Percentiles rank a stretch among this genome's conserved stretches.
These are phyloP conservation scores for Ammodytes dubius DNA, from an alignment of 2,113 vertebrate genomes.

Conservation along the genomic window DNA sequence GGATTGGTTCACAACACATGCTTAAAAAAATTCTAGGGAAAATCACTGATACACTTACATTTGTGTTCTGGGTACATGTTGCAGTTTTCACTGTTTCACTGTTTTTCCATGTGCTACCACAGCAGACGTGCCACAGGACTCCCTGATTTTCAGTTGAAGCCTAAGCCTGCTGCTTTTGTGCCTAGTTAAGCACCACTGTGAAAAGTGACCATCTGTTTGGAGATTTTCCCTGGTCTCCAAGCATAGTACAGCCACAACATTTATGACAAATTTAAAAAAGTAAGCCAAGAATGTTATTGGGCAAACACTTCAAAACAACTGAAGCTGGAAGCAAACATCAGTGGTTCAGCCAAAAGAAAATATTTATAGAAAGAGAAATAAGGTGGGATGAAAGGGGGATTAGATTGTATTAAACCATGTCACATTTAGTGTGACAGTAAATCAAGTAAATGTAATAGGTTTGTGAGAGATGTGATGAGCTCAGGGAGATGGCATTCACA, in stretches of 20 bases:
- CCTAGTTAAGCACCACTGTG: background rate
- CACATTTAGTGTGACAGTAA: conserved; percentile 5
- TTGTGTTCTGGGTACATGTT: too few relatives aligned
- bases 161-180: background rate
- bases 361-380: conserved; percentile 1
- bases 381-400: conserved; percentile 26
- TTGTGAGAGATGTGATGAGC: background rate
- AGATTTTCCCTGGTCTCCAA: conserved; percentile 24
- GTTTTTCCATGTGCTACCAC: background rate
- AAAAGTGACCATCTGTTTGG: conserved; percentile 43
- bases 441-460: background rate
- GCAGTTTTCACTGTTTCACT: too few relatives aligned
- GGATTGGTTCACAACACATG: too few relatives aligned
- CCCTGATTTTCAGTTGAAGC: background rate
- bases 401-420: background rate
- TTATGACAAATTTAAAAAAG: conserved; percentile 4
- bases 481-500: background rate
- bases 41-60: too few relatives aligned
- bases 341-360: background rate
- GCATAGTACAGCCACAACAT: conserved; percentile 17
- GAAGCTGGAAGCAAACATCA: background rate
- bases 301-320: background rate
- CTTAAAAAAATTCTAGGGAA: too few relatives aligned
- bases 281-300: background rate
- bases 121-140: conserved; percentile 7